Evolutionary conservation across 1,140 invertebrate species (phyloP).

Genomic region (fruit fly (Drosophila melanogaster)): Release_6_plus_ISO1_MT NT_033777.3:14904501-14905000

Average conservation of each 20-base stretch:
- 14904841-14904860: not conserved
- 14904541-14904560: too few species aligned
- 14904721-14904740: not conserved
- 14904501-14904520: not conserved
- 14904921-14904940: slow-evolving; percentile 37
- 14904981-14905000: slow-evolving; percentile 34
- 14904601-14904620: not conserved
- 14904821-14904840: slow-evolving; percentile 4
- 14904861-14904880: slow-evolving; percentile 34
- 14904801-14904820: not conserved
- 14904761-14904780: not conserved
- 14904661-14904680: not conserved
- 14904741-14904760: not conserved
- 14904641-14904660: not conserved
- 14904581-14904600: not conserved
- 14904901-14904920: slow-evolving; percentile 36
- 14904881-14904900: slow-evolving; percentile 50
- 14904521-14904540: too few species aligned
- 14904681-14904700: not conserved
- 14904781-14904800: not conserved
- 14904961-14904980: slow-evolving; percentile 42
- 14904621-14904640: not conserved
- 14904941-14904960: slow-evolving; percentile 51
- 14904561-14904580: not conserved
- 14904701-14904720: too few species aligned